Conservation (phyloP, 2,113 vertebrate genomes). For the Numida meleagris region DNA sequence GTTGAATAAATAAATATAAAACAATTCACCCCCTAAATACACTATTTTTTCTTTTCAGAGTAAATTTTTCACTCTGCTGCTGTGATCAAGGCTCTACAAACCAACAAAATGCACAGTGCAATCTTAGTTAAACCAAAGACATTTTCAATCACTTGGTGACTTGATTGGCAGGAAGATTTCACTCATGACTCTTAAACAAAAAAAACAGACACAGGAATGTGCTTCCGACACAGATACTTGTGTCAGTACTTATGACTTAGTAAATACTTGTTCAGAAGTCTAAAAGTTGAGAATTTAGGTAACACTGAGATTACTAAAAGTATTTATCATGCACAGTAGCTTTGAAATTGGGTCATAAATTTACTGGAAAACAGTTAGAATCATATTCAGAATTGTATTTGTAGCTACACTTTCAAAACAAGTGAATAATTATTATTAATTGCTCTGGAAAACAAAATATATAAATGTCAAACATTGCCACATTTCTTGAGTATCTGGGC, state of each 20-base stretch:
- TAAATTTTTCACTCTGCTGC: not conserved
- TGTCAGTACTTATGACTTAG: rapidly evolving
- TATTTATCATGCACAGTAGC: not conserved
- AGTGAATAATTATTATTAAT: constrained; percentile 10
- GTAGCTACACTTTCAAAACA: not conserved
- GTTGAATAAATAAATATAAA: not conserved
- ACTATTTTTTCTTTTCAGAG: not conserved
- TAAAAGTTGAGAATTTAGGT: not conserved
- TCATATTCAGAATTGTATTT: not conserved
- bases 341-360: not conserved
- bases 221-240: not conserved
- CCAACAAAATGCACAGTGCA: rapidly evolving
- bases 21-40: no score
- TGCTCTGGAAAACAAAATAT: not conserved
- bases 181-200: rapidly evolving
- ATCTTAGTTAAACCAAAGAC: not conserved
- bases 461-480: not conserved
- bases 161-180: not conserved
- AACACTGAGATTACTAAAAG: not conserved
- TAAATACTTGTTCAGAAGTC: not conserved
- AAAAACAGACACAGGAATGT: not conserved
- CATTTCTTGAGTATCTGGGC: not conserved
- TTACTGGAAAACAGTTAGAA: not conserved
- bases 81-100: not conserved
- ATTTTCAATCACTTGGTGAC: not conserved